phyloP scores from a whole-genome alignment of 2,113 vertebrate genomes.

The Orientallactaga bullata region DNA sequence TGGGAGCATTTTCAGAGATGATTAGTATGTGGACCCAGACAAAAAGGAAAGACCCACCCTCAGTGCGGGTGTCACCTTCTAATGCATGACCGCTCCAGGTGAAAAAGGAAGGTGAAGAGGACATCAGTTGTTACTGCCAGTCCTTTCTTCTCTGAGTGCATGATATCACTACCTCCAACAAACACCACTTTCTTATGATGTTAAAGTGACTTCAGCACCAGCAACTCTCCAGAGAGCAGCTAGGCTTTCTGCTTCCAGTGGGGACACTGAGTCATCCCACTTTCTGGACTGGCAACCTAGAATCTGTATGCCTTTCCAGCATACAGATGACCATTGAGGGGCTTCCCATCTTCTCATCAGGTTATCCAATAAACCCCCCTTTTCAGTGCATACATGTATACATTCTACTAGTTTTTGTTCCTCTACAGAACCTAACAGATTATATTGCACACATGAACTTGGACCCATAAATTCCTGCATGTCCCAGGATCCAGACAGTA shows the following conservation, averaged over 20 bases:
- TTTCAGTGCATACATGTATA: neutral
- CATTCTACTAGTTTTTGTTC: neutral
- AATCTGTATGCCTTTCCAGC: neutral
- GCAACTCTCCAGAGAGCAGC: neutral
- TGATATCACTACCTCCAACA: neutral
- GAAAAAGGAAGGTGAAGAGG: neutral
- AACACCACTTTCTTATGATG: neutral
- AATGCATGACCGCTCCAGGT: neutral
- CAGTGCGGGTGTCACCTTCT: neutral
- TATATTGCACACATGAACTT: neutral
- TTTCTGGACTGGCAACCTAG: too few relatives aligned
- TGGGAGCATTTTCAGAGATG: neutral
- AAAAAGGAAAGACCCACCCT: neutral
- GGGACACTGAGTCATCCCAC: accelerated
- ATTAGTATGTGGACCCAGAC: neutral
- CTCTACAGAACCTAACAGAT: neutral
- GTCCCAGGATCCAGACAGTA: neutral
- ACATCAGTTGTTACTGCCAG: too few relatives aligned
- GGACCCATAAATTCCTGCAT: neutral
- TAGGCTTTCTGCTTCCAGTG: neutral
- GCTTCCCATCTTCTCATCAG: neutral
- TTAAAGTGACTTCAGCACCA: too few relatives aligned
- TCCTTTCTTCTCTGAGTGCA: neutral
- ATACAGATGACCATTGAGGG: neutral
- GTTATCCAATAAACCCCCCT: neutral